These are phyloP conservation scores for Chelonus formosanus DNA, from an alignment of 2,888 invertebrate species.

Conservation along the genomic window DNA sequence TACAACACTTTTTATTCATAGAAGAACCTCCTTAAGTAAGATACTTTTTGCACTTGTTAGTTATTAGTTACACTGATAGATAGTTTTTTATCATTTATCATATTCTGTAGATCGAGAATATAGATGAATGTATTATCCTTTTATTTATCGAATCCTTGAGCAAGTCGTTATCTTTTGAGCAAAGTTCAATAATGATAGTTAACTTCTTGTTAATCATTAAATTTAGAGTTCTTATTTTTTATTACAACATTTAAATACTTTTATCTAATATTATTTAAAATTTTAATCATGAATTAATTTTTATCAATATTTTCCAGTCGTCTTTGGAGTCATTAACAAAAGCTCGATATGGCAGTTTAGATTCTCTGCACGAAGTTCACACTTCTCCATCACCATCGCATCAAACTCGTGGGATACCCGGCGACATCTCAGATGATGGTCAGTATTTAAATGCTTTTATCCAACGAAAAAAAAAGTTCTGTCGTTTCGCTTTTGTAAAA, in stretches of 20 bases:
- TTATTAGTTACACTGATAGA: too few relatives aligned
- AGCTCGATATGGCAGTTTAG: conserved; percentile 68
- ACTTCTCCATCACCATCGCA: conserved; percentile 58
- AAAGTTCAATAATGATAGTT: too few relatives aligned
- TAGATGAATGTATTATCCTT: too few relatives aligned
- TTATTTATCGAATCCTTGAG: too few relatives aligned
- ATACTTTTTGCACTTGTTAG: too few relatives aligned
- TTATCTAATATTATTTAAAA: conserved; percentile 1
- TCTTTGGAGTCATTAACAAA: conserved; percentile 51
- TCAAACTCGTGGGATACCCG: conserved; percentile 54
- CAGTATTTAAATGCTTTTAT: conserved; percentile 49
- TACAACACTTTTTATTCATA: too few relatives aligned
- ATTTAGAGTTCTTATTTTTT: neutral
- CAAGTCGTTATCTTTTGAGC: too few relatives aligned
- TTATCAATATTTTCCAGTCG: conserved; percentile 43
- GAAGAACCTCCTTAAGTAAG: too few relatives aligned
- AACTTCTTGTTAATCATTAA: too few relatives aligned
- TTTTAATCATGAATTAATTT: neutral
- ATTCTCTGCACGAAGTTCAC: conserved; percentile 68
- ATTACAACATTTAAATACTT: conserved; percentile 3
- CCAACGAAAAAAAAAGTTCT: neutral
- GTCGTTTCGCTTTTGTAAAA: conserved; percentile 15
- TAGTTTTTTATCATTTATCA: too few relatives aligned
- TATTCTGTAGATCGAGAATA: too few relatives aligned
- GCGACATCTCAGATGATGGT: conserved; percentile 66